phyloP scores from a whole-genome alignment of 2,797 vertebrate genomes.

The Pelobates cultripes region DNA sequence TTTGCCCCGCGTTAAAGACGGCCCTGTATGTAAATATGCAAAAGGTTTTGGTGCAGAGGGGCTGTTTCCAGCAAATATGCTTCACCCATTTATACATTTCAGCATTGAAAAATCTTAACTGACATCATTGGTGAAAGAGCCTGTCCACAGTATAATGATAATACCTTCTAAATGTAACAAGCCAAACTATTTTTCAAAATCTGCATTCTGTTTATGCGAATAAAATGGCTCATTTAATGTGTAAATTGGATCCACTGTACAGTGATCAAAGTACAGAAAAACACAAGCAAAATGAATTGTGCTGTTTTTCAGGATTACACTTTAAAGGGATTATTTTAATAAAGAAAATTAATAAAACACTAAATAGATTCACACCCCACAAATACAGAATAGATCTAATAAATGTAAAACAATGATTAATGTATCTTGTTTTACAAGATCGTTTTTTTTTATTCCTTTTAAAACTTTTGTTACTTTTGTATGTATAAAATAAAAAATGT shows the following conservation, averaged over 20 bases:
- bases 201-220: conserved; percentile 5
- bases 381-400: background rate
- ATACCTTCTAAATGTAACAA: conserved; percentile 39
- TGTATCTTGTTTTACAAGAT: background rate
- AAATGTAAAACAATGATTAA: background rate
- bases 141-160: conserved; percentile 22
- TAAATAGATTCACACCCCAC: background rate
- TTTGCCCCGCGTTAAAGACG: too few species aligned
- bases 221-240: background rate
- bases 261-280: background rate
- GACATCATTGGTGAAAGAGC: too few species aligned
- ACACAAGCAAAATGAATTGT: background rate
- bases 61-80: background rate
- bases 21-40: background rate
- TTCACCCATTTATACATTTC: background rate
- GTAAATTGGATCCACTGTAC: background rate
- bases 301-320: background rate
- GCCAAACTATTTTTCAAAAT: conserved; percentile 34
- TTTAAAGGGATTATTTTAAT: background rate
- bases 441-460: background rate
- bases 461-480: too few species aligned
- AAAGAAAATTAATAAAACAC: background rate
- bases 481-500: background rate
- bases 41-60: background rate
- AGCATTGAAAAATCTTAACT: background rate